These are phyloP conservation scores for Tenthredo distinguenda DNA, from an alignment of 2,888 invertebrate species.

Conservation along the genomic window DNA sequence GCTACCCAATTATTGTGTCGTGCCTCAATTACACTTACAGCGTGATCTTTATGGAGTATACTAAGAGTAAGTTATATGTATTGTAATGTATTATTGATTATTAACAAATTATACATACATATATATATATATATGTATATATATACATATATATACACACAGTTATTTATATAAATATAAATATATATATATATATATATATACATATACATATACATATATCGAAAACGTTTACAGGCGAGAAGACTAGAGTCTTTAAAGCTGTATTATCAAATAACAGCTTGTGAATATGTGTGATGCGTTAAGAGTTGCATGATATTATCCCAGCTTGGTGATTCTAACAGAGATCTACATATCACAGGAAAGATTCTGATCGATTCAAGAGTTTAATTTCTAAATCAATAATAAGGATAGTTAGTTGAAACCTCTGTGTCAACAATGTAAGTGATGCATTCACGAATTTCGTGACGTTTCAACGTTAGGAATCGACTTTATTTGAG, in stretches of 20 bases:
- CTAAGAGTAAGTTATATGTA: neutral
- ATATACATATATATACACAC: neutral
- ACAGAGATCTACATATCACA: neutral
- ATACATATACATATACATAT: neutral
- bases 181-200: neutral
- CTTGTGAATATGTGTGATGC: neutral
- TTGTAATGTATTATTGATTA: slow-evolving; percentile 12
- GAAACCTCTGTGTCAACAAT: neutral
- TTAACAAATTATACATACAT: neutral
- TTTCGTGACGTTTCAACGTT: neutral
- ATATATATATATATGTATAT: neutral
- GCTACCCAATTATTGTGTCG: slow-evolving; percentile 61
- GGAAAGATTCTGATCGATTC: neutral
- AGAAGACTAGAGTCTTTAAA: slow-evolving; percentile 38
- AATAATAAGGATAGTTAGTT: neutral
- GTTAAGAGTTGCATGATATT: neutral
- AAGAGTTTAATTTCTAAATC: neutral
- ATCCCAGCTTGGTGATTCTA: neutral
- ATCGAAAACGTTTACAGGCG: neutral
- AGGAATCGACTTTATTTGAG: neutral
- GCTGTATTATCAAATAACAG: slow-evolving; percentile 14
- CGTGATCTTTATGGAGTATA: slow-evolving; percentile 13
- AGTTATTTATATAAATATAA: neutral
- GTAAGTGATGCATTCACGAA: neutral
- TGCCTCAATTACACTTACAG: slow-evolving; percentile 32